Conservation (phyloP, 2,113 vertebrate genomes). For the Archilochus colubris region DNA sequence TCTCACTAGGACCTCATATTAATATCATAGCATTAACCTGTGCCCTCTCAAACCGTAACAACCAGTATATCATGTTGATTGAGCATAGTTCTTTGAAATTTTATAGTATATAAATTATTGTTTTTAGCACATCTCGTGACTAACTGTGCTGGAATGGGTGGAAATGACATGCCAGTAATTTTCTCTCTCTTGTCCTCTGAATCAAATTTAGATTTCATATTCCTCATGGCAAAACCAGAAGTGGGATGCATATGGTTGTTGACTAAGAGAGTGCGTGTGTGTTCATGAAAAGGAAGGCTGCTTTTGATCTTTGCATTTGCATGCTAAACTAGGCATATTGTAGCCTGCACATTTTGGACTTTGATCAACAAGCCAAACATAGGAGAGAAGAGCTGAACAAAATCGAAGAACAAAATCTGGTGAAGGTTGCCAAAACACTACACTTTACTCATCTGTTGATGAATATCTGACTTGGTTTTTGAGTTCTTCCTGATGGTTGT, state of each 20-base stretch:
- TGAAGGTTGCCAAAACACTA: constrained; percentile 29
- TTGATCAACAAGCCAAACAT: neutral
- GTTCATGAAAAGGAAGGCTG: neutral
- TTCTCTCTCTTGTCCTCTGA: neutral
- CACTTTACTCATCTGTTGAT: neutral
- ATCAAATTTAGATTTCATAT: neutral
- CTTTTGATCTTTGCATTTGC: constrained; percentile 20
- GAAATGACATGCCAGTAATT: neutral
- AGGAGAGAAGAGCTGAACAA: neutral
- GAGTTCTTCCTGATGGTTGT: neutral
- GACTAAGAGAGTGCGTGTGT: neutral
- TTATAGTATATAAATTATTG: neutral
- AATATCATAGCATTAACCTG: too few relatives aligned
- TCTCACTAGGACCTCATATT: too few relatives aligned
- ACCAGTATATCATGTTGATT: neutral
- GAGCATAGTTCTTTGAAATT: neutral
- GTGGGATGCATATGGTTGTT: neutral
- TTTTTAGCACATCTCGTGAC: neutral
- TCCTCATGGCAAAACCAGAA: neutral
- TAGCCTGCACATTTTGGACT: neutral
- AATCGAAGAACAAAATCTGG: neutral
- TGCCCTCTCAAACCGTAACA: neutral
- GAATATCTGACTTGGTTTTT: neutral
- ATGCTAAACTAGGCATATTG: neutral
- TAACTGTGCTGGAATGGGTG: neutral